Conservation (phyloP, 2,797 vertebrate species). For the Xenentodon cancila region DNA sequence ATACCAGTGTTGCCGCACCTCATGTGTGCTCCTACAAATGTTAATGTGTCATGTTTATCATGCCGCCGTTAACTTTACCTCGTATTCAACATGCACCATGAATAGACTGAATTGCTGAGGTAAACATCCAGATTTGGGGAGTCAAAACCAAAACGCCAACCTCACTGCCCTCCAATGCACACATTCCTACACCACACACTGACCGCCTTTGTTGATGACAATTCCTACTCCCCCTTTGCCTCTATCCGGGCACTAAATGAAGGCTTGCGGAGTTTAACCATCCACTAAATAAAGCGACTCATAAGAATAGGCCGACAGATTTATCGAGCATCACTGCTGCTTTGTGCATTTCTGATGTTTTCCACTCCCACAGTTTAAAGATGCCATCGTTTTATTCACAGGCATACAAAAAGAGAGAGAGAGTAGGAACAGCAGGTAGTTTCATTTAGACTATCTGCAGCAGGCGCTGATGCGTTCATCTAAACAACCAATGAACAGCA, state of each 20-base stretch:
- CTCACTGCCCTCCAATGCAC: not conserved
- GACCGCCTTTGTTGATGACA: conserved; percentile 40
- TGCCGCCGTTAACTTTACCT: conserved; percentile 49
- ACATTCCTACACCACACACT: conserved; percentile 29
- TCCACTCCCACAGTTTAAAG: conserved; percentile 24
- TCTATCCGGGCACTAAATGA: conserved; percentile 41
- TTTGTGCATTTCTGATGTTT: conserved; percentile 6
- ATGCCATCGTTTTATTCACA: conserved; percentile 3
- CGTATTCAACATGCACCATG: conserved; percentile 28
- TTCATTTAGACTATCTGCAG: conserved; percentile 26
- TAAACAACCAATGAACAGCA: conserved; percentile 1
- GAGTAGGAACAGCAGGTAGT: conserved; percentile 2
- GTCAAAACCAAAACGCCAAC: conserved; percentile 27
- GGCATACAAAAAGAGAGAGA: conserved; percentile 21
- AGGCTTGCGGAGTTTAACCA: conserved; percentile 39
- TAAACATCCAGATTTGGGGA: conserved; percentile 51
- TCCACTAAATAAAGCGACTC: conserved; percentile 49
- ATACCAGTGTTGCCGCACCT: conserved; percentile 13
- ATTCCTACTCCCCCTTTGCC: conserved; percentile 26
- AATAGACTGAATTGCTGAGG: conserved; percentile 34
- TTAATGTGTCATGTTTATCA: conserved; percentile 33
- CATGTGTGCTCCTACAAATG: conserved; percentile 20
- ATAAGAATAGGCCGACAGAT: conserved; percentile 42
- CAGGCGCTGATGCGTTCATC: conserved; percentile 7
- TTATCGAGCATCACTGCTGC: conserved; percentile 22